Evolutionary conservation across 2,888 invertebrate genomes (phyloP).

Genomic region (Oscheius myriophilus): DNA sequence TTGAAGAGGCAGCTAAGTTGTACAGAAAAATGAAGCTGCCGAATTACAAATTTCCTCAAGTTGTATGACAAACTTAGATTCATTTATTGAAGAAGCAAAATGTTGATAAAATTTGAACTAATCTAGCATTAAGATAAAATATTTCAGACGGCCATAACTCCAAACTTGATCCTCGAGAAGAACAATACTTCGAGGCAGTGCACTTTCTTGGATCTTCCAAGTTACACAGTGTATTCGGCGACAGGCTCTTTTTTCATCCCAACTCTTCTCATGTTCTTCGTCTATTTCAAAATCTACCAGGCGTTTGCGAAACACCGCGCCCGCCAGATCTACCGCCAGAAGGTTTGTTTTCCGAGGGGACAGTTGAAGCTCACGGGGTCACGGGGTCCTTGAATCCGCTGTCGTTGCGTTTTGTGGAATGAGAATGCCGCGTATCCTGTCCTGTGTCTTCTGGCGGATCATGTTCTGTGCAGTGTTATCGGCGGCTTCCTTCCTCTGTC

Average conservation of each 20-base stretch:
- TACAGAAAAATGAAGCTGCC: too few relatives aligned
- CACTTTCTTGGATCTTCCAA: constrained; percentile 69
- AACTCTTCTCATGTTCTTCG: constrained; percentile 98
- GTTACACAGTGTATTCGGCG: constrained; percentile 72
- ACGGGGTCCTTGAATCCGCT: constrained; percentile 1
- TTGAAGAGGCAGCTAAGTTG: too few relatives aligned
- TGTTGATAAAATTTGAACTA: background rate
- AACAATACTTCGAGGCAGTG: constrained; percentile 57
- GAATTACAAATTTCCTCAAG: constrained; percentile 17
- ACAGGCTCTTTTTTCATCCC: constrained; percentile 96
- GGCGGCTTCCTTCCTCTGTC: constrained; percentile 10
- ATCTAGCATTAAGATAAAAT: constrained; percentile 4
- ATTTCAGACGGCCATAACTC: constrained; percentile 43
- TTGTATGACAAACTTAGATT: too few relatives aligned
- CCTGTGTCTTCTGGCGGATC: constrained; percentile 19
- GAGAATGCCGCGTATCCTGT: constrained; percentile 30
- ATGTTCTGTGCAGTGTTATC: constrained; percentile 3
- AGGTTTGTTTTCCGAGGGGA: constrained; percentile 50
- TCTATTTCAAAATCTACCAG: constrained; percentile 93
- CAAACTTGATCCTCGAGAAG: constrained; percentile 48
- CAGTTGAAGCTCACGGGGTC: background rate
- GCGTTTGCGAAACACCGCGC: constrained; percentile 71
- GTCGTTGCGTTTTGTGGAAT: constrained; percentile 31
- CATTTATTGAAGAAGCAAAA: too few relatives aligned
- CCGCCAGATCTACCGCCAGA: constrained; percentile 71